phyloP scores from a whole-genome alignment of 1,140 invertebrate species.

The Brachionus plicatilis region DNA sequence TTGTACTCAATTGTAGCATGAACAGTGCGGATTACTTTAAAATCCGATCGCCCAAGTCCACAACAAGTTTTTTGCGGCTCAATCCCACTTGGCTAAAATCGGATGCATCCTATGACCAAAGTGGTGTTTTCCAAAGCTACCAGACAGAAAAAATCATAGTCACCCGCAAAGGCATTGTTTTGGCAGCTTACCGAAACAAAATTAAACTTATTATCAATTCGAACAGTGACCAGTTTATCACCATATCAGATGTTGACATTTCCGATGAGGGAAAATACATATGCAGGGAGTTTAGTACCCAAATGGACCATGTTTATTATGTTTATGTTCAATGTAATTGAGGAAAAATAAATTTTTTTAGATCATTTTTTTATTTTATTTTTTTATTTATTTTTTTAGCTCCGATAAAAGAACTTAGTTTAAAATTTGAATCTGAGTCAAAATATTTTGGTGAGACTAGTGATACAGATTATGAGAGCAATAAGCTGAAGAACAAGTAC shows the following conservation, averaged over 20 bases:
- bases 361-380: not conserved
- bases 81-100: conserved; percentile 36
- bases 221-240: not conserved
- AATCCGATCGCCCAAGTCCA: not conserved
- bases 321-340: conserved; percentile 1
- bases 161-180: conserved; percentile 10
- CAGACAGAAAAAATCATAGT: conserved; percentile 28
- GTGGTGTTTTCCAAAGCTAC: not conserved
- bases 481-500: not conserved
- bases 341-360: not conserved
- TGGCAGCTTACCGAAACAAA: not conserved
- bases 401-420: not conserved
- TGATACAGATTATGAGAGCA: not conserved
- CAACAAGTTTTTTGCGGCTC: not conserved
- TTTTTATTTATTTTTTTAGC: conserved; percentile 37
- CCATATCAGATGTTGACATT: not conserved
- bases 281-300: conserved; percentile 10
- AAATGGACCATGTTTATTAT: conserved; percentile 11
- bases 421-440: conserved; percentile 29
- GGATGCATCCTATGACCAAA: not conserved
- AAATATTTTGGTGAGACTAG: conserved; percentile 33
- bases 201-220: not conserved
- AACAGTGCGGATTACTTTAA: not conserved
- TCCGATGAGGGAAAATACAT: conserved; percentile 32
- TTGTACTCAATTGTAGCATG: not conserved